A percentile compares a stretch with the other conserved stretches of the same genome.
Evolutionary conservation across 2,113 vertebrate species (phyloP).

Genomic region (Corapipo altera): DNA sequence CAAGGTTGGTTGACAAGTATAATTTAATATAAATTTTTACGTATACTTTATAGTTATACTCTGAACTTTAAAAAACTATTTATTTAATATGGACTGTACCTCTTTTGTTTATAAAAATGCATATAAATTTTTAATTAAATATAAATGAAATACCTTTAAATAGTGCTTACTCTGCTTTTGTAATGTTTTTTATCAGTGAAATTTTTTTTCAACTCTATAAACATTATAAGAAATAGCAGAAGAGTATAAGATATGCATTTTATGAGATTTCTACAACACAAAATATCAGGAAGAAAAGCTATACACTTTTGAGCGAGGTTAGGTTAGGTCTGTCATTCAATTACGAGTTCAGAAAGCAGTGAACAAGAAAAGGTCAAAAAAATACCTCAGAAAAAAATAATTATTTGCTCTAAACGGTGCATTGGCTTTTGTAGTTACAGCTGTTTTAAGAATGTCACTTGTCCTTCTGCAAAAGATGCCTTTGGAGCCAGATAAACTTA

Average conservation of each 20-base stretch:
- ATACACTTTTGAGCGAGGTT: not conserved
- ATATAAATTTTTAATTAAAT: not conserved
- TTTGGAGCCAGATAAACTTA: not conserved
- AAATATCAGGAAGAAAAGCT: not conserved
- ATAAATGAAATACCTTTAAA: not conserved
- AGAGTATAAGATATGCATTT: not conserved
- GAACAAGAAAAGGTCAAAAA: not conserved
- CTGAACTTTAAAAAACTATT: not conserved
- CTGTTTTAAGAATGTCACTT: not conserved
- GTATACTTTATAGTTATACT: not conserved
- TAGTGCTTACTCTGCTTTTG: not conserved
- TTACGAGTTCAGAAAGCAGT: not conserved
- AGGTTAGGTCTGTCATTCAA: not conserved
- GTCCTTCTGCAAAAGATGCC: not conserved
- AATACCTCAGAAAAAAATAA: not conserved
- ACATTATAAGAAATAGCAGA: not conserved
- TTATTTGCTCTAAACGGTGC: not conserved
- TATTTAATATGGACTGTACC: not conserved
- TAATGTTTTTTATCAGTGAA: not conserved
- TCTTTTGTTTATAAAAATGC: not conserved
- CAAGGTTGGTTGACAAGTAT: not conserved
- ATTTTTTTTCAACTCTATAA: not conserved
- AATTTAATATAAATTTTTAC: not conserved
- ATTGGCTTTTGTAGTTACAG: not conserved
- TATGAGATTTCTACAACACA: not conserved